Conservation (phyloP, 2,888 invertebrate species). For the Aporophyla nigra region DNA sequence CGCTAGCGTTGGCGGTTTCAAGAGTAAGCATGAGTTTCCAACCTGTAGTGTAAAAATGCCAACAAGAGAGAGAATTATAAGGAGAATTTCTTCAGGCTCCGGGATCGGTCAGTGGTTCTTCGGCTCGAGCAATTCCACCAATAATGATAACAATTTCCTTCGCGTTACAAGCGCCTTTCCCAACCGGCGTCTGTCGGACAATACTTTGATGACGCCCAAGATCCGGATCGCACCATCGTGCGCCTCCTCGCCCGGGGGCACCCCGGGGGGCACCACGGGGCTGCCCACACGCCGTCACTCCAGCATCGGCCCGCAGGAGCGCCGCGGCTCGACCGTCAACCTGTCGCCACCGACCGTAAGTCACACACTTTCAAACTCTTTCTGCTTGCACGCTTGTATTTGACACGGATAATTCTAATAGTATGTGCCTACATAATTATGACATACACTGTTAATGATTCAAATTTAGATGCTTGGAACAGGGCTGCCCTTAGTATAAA, state of each 20-base stretch:
- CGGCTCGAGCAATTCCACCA: slow-evolving; percentile 95
- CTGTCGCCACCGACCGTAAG: slow-evolving; percentile 97
- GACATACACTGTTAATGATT: slow-evolving; percentile 49
- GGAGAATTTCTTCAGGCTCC: slow-evolving; percentile 70
- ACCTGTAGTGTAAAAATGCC: slow-evolving; percentile 46
- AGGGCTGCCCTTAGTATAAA: slow-evolving; percentile 54
- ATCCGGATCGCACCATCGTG: slow-evolving; percentile 97
- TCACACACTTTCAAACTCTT: slow-evolving; percentile 66
- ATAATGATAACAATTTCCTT: slow-evolving; percentile 95
- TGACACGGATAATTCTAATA: slow-evolving; percentile 58
- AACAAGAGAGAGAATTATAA: slow-evolving; percentile 25
- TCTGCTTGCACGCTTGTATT: slow-evolving; percentile 65
- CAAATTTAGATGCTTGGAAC: slow-evolving; percentile 56
- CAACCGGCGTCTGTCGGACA: slow-evolving; percentile 97
- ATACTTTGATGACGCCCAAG: slow-evolving; percentile 97
- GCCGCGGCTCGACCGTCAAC: slow-evolving; percentile 95
- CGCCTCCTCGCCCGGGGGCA: slow-evolving; percentile 95
- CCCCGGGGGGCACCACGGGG: slow-evolving; percentile 93
- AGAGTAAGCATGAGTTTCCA: slow-evolving; percentile 68
- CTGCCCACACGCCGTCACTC: slow-evolving; percentile 97
- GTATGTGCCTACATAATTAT: slow-evolving; percentile 49
- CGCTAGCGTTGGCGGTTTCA: slow-evolving; percentile 79
- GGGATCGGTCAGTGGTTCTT: slow-evolving; percentile 96
- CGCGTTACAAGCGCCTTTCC: slow-evolving; percentile 96
- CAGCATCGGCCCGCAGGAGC: slow-evolving; percentile 97